phyloP scores from a whole-genome alignment of 2,888 invertebrate genomes.

The Drosophila mercatorum region DNA sequence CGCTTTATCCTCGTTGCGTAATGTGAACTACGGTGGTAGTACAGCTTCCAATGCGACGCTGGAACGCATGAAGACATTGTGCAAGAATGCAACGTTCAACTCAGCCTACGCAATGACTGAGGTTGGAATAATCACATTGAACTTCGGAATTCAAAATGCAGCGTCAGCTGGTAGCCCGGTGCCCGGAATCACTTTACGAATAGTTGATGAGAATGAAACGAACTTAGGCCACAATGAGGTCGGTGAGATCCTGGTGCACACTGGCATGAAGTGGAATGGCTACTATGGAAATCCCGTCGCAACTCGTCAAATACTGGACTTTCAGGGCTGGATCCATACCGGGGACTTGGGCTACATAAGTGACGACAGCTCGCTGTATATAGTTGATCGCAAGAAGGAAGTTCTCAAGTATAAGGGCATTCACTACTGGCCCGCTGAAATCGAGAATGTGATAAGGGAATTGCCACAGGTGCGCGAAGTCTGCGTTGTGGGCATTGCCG shows the following conservation, averaged over 20 bases:
- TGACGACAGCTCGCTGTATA: slow-evolving; percentile 65
- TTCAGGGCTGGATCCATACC: slow-evolving; percentile 75
- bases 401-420: slow-evolving; percentile 69
- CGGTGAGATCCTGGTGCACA: slow-evolving; percentile 76
- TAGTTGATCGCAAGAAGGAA: slow-evolving; percentile 80
- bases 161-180: slow-evolving; percentile 64
- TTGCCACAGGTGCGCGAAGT: slow-evolving; percentile 68
- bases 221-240: slow-evolving; percentile 59
- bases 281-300: slow-evolving; percentile 73
- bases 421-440: slow-evolving; percentile 70
- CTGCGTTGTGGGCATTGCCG: slow-evolving; percentile 64
- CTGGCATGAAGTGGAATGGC: slow-evolving; percentile 67
- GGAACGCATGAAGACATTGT: slow-evolving; percentile 31
- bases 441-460: slow-evolving; percentile 69
- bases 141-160: slow-evolving; percentile 39
- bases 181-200: slow-evolving; percentile 58
- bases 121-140: slow-evolving; percentile 46
- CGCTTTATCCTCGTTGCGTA: slow-evolving; percentile 37
- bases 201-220: slow-evolving; percentile 69
- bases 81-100: slow-evolving; percentile 42
- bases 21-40: slow-evolving; percentile 61
- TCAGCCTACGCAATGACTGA: slow-evolving; percentile 67
- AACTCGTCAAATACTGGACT: slow-evolving; percentile 61
- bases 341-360: slow-evolving; percentile 83
- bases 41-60: slow-evolving; percentile 32